phyloP scores from a whole-genome alignment of 1,140 invertebrate genomes.

The Drosophila cardini region DNA sequence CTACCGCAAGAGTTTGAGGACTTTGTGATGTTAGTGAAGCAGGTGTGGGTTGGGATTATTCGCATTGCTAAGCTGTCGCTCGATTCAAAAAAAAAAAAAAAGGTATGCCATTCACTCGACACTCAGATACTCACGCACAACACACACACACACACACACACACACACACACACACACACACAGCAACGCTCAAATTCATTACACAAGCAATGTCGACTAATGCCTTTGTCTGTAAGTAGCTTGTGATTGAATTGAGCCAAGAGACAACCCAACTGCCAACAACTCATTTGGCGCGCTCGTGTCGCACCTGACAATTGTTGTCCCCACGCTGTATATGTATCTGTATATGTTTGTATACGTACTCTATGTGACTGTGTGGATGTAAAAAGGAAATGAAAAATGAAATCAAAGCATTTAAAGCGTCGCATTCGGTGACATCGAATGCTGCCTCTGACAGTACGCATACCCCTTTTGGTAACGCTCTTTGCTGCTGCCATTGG shows the following conservation, averaged over 20 bases:
- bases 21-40: background rate
- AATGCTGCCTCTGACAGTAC: constrained; percentile 60
- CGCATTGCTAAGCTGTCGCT: constrained; percentile 43
- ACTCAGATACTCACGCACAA: background rate
- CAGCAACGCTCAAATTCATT: constrained; percentile 61
- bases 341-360: background rate
- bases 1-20: constrained; percentile 44
- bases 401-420: constrained; percentile 83
- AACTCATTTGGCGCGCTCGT: constrained; percentile 48
- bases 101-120: constrained; percentile 8
- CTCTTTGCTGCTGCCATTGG: constrained; percentile 57
- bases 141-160: constrained; percentile 2
- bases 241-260: constrained; percentile 80
- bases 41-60: background rate
- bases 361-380: background rate
- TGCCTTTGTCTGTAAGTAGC: constrained; percentile 79
- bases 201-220: constrained; percentile 66
- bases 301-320: constrained; percentile 56
- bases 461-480: constrained; percentile 45
- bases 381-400: constrained; percentile 68
- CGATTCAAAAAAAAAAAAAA: constrained; percentile 20
- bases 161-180: constrained; percentile 2
- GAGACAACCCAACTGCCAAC: constrained; percentile 47
- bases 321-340: constrained; percentile 1
- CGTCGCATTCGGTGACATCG: constrained; percentile 74